Evolutionary conservation across 2,113 vertebrate genomes (phyloP).

Genomic region (Phylloscopus whistleri): DNA sequence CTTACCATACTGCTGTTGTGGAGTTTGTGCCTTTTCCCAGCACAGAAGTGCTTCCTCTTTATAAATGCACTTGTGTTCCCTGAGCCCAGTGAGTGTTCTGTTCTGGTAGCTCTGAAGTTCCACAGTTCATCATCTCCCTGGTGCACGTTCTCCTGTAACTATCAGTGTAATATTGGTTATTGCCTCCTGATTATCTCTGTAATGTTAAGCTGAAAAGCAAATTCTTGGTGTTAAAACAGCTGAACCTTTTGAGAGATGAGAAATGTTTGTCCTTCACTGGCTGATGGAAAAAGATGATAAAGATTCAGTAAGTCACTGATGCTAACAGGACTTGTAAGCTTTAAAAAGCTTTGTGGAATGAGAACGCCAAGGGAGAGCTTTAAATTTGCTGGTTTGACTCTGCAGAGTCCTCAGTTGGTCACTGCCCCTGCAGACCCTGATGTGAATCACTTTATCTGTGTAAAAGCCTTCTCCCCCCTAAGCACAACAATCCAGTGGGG

Average conservation of each 20-base stretch:
- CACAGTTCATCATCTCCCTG: not conserved
- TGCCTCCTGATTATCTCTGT: not conserved
- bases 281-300: not conserved
- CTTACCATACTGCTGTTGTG: not conserved
- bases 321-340: not conserved
- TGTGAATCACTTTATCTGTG: not conserved
- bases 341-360: not conserved
- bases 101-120: not conserved
- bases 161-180: not conserved
- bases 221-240: not conserved
- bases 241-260: not conserved
- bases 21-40: conserved; percentile 17
- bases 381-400: not conserved
- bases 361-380: not conserved
- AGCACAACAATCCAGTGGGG: not conserved
- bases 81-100: not conserved
- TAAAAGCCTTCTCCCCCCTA: not conserved
- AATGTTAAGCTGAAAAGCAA: not conserved
- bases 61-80: not conserved
- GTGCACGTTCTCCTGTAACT: not conserved
- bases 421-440: not conserved
- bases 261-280: not conserved
- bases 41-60: not conserved
- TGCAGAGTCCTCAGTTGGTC: not conserved
- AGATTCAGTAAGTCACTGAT: not conserved